These are phyloP conservation scores for Lucinisca nassula DNA, from an alignment of 2,888 invertebrate species.

Conservation along the genomic window DNA sequence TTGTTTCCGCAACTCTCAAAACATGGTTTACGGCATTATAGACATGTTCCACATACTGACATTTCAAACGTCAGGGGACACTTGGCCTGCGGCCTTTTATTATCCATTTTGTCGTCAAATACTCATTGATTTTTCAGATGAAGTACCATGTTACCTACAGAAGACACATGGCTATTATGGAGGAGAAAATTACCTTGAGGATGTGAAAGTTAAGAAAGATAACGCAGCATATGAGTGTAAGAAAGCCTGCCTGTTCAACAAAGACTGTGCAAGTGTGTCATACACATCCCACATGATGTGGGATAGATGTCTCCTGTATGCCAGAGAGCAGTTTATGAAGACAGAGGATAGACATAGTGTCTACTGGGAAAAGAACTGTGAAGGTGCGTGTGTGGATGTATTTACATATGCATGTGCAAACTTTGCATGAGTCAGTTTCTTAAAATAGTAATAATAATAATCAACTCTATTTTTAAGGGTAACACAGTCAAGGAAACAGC, in stretches of 20 bases:
- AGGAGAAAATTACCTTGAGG: conserved; percentile 14
- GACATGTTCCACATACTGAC: too few species aligned
- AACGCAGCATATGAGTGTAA: conserved; percentile 3
- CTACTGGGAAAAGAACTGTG: conserved; percentile 22
- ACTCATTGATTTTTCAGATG: background rate
- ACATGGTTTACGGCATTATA: too few species aligned
- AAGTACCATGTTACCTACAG: conserved; percentile 10
- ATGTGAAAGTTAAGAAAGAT: background rate
- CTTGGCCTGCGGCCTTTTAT: too few species aligned
- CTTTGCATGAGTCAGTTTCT: too few species aligned
- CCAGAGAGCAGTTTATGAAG: background rate
- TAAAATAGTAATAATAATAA: too few species aligned
- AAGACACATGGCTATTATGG: conserved; percentile 11
- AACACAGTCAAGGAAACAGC: too few species aligned
- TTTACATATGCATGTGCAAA: too few species aligned
- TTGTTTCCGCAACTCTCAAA: too few species aligned
- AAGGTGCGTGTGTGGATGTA: too few species aligned
- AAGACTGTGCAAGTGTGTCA: conserved; percentile 12
- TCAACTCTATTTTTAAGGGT: too few species aligned
- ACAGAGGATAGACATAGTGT: conserved; percentile 18
- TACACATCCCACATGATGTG: background rate
- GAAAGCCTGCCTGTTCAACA: conserved; percentile 3
- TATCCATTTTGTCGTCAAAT: too few species aligned
- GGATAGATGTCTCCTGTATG: conserved; percentile 15
- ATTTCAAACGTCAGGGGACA: too few species aligned